phyloP scores from a whole-genome alignment of 2,888 invertebrate genomes.

The Criorhina ranunculi region DNA sequence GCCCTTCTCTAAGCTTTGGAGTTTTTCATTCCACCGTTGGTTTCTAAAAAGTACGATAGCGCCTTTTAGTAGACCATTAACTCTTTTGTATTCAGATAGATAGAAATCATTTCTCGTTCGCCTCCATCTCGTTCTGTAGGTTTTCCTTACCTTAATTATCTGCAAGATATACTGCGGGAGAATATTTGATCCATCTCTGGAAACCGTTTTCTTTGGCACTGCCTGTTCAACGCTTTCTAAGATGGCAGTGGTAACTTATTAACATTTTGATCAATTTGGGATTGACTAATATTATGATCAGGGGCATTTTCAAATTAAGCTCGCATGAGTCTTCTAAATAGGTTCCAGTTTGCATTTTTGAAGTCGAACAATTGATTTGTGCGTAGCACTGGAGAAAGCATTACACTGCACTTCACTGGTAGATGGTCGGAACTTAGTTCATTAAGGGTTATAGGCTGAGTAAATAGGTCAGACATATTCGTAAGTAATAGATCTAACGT shows the following conservation, averaged over 20 bases:
- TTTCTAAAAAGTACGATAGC: no score
- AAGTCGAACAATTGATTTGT: neutral
- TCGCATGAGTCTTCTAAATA: neutral
- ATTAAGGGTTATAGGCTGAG: neutral
- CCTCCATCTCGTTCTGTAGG: no score
- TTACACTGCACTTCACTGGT: neutral
- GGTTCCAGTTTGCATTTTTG: neutral
- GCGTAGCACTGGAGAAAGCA: neutral
- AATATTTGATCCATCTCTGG: no score
- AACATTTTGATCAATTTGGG: neutral
- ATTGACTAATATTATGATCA: neutral
- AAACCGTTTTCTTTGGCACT: neutral
- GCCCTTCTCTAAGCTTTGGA: no score
- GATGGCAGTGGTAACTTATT: neutral
- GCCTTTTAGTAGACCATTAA: no score
- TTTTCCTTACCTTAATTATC: no score
- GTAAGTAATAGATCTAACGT: no score
- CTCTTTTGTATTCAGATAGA: no score
- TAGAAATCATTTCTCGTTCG: no score
- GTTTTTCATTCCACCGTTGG: no score
- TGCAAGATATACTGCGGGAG: no score
- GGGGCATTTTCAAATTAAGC: neutral
- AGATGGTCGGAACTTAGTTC: neutral
- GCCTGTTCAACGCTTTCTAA: neutral
- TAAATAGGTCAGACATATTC: no score